Evolutionary conservation across 1,140 invertebrate genomes (phyloP).

Genomic region (Antheraea pernyi): DNA sequence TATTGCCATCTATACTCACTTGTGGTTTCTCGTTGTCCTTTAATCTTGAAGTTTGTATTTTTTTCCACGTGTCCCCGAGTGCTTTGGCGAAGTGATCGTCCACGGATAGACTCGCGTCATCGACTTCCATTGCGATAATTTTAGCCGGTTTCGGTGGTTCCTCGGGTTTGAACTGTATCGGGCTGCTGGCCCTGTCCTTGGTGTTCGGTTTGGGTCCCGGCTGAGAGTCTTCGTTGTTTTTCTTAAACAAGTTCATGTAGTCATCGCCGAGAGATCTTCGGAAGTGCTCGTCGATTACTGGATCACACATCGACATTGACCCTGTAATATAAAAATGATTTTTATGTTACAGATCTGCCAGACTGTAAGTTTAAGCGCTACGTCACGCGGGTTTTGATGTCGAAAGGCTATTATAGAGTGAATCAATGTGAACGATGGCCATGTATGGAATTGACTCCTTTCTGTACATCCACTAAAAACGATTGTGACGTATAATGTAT

Average conservation of each 20-base stretch:
- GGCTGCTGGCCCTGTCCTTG: conserved; percentile 73
- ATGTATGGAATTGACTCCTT: too few species aligned
- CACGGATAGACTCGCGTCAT: conserved; percentile 82
- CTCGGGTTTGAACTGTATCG: conserved; percentile 67
- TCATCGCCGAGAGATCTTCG: conserved; percentile 93
- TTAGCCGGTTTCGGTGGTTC: conserved; percentile 58
- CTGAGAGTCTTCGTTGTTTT: conserved; percentile 74
- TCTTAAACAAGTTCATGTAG: conserved; percentile 89
- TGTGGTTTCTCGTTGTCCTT: conserved; percentile 55
- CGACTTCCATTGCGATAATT: conserved; percentile 76
- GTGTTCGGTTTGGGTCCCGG: conserved; percentile 72
- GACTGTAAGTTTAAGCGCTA: too few species aligned
- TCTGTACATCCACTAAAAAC: too few species aligned
- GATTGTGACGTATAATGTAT: too few species aligned
- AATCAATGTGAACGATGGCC: too few species aligned
- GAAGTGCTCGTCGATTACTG: conserved; percentile 97
- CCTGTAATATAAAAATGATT: conserved; percentile 64
- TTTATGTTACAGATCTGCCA: too few species aligned
- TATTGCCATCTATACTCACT: conserved; percentile 13
- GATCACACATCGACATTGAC: conserved; percentile 87
- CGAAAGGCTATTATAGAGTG: too few species aligned
- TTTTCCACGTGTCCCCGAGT: conserved; percentile 95
- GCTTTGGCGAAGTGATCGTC: conserved; percentile 99
- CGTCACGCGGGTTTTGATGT: too few species aligned
- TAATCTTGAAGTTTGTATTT: conserved; percentile 84